Percentiles rank a stretch among this genome's conserved stretches.
Conservation (phyloP, 2,888 invertebrate species). For the Cinara cedri region DNA sequence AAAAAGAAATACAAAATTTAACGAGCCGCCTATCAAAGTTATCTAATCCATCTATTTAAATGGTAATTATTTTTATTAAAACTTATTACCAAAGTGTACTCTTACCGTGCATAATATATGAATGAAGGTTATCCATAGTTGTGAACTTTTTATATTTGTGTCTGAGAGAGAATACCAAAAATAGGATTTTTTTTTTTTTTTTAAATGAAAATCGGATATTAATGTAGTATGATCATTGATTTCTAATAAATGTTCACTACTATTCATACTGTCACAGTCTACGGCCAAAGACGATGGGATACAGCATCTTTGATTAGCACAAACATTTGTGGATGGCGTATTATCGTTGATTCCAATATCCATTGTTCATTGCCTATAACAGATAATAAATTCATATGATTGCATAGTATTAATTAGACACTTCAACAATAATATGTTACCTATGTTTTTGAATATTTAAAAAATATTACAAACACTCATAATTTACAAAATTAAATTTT, state of each 20-base stretch:
- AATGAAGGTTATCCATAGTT: constrained; percentile 41
- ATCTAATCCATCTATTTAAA: too few species aligned
- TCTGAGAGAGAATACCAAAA: not conserved
- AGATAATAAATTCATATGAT: not conserved
- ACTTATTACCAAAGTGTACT: not conserved
- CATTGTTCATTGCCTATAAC: constrained; percentile 14
- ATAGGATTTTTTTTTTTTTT: not conserved
- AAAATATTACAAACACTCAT: too few species aligned
- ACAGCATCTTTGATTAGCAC: not conserved
- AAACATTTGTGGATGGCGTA: not conserved
- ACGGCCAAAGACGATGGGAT: not conserved
- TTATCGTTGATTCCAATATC: not conserved
- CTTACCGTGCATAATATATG: constrained; percentile 51
- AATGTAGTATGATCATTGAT: constrained; percentile 31
- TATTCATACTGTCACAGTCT: not conserved
- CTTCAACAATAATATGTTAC: too few species aligned
- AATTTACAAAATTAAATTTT: too few species aligned
- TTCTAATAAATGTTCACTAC: constrained; percentile 9
- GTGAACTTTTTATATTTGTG: not conserved
- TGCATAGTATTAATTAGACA: too few species aligned
- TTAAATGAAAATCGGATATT: not conserved
- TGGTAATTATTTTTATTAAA: not conserved
- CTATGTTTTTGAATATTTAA: too few species aligned
- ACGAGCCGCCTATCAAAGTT: too few species aligned
- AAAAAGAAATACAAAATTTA: too few species aligned